Conservation (phyloP, 1,140 invertebrate species). For the Micrasema minimum region DNA sequence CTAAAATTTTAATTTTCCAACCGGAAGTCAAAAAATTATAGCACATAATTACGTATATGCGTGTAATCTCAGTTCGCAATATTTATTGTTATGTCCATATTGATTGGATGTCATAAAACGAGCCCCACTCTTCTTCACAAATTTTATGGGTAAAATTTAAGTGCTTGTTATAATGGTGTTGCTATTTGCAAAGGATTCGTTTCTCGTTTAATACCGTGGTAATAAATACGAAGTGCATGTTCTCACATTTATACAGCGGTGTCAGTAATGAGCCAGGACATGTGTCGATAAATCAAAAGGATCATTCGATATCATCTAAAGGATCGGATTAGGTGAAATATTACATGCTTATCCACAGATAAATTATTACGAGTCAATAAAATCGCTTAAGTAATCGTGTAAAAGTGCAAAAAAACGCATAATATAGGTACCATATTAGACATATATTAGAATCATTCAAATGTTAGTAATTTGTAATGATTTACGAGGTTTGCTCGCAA, state of each 20-base stretch:
- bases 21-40: too few relatives aligned
- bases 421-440: too few relatives aligned
- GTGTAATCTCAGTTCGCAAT: too few relatives aligned
- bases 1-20: too few relatives aligned
- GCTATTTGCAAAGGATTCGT: slow-evolving; percentile 38
- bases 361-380: not conserved
- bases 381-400: too few relatives aligned
- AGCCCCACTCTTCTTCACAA: not conserved
- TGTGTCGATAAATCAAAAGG: slow-evolving; percentile 23
- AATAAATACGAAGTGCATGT: slow-evolving; percentile 50
- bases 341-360: not conserved
- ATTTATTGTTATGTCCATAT: not conserved
- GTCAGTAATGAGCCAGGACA: slow-evolving; percentile 42
- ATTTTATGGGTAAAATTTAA: slow-evolving; percentile 15
- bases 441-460: too few relatives aligned
- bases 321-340: not conserved
- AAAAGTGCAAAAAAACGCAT: too few relatives aligned
- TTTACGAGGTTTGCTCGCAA: too few relatives aligned
- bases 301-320: slow-evolving; percentile 11
- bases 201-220: slow-evolving; percentile 23
- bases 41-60: too few relatives aligned
- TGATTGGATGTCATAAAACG: slow-evolving; percentile 16
- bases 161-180: slow-evolving; percentile 38
- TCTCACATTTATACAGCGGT: slow-evolving; percentile 29
- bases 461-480: too few relatives aligned